Evolutionary conservation across 2,888 invertebrate genomes (phyloP), one percentile per base, ranked within the genome.

Genomic region (Psylliodes chrysocephalus): DNA sequence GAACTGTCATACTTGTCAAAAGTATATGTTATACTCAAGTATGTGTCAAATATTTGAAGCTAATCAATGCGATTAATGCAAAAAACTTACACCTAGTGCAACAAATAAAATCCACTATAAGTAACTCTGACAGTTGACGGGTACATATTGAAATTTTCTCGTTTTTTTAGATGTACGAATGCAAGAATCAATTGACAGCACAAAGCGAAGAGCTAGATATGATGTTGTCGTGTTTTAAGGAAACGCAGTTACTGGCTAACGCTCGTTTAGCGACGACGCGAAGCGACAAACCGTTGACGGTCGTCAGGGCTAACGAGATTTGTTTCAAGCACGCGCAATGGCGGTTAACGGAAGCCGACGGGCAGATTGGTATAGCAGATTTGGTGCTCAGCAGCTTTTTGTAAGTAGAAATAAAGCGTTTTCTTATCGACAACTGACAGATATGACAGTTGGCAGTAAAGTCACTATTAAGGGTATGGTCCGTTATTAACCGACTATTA

Each of bases 251-350:
- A 0, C 76, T 88, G 51, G 85, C 85, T 15, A 83, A 85, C 54
- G 85, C 84, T 65, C 86, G 88, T 71, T 81, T 88, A 63, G 86
- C 87, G 0, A 88, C 89, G n/a, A 87, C 89, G 51, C 81, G 88
- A 10, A 88, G 87, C 33, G 88, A 92, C 78, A 90, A 90, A 76
- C 89, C 90, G 1, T 87, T 92, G 19, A 89, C 91, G 0, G 90
- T 92, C 55, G 93, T 95, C 19, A 86, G 96, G 30, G 90, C 92
- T 1, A 93, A 93, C 74, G 95, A 98, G 85, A 98, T 99, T 75
- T 98, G 96, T 82, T 99, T 99, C 83, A 97, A 98, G 83, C 94
- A 96, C 77, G 98, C 98, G 2, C 93, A 96, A 77, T 99, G 99
- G 99, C 84, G 98, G 35, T 88, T 99, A 70, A 99, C 98, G 0